Evolutionary conservation across 2,113 vertebrate genomes (phyloP).

Genomic region (Chaenocephalus aceratus): DNA sequence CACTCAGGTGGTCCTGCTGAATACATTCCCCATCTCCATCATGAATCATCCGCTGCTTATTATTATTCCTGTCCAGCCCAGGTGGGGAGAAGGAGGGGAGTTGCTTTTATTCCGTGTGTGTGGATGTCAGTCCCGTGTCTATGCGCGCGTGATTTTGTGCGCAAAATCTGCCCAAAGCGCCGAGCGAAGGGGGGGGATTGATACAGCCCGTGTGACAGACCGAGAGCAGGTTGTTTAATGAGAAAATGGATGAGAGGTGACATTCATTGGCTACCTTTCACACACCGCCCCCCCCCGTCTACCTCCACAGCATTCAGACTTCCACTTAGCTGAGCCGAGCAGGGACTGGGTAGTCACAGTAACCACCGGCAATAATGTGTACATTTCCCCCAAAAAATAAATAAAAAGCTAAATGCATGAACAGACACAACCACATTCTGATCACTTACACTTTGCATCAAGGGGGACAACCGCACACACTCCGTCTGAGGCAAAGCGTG

Average conservation of each 20-base stretch:
- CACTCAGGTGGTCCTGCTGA: slow-evolving; percentile 82
- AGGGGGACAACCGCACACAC: slow-evolving; percentile 39
- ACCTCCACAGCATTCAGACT: slow-evolving; percentile 67
- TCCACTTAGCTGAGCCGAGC: slow-evolving; percentile 67
- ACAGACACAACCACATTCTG: slow-evolving; percentile 44
- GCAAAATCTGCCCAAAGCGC: slow-evolving; percentile 68
- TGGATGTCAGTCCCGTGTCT: background rate
- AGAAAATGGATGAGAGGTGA: slow-evolving; percentile 84
- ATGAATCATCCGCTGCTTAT: slow-evolving; percentile 84
- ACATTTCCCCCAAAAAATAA: slow-evolving; percentile 33
- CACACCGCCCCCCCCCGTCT: slow-evolving; percentile 35
- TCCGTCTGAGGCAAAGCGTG: slow-evolving; percentile 49
- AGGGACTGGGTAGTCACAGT: slow-evolving; percentile 57
- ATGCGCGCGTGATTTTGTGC: slow-evolving; percentile 1
- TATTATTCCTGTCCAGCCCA: slow-evolving; percentile 81
- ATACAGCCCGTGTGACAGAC: slow-evolving; percentile 77
- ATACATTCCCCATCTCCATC: slow-evolving; percentile 81
- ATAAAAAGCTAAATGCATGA: slow-evolving; percentile 55
- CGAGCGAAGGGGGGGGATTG: slow-evolving; percentile 52
- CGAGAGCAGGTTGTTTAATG: slow-evolving; percentile 83
- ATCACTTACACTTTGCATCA: slow-evolving; percentile 65
- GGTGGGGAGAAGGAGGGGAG: slow-evolving; percentile 19
- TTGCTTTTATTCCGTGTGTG: slow-evolving; percentile 60
- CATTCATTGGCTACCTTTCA: slow-evolving; percentile 82
- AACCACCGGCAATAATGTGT: slow-evolving; percentile 67